Evolutionary conservation across 2,888 invertebrate species (phyloP), one percentile per base, ranked within the genome.

Genomic region (Zeuzera pyrina): DNA sequence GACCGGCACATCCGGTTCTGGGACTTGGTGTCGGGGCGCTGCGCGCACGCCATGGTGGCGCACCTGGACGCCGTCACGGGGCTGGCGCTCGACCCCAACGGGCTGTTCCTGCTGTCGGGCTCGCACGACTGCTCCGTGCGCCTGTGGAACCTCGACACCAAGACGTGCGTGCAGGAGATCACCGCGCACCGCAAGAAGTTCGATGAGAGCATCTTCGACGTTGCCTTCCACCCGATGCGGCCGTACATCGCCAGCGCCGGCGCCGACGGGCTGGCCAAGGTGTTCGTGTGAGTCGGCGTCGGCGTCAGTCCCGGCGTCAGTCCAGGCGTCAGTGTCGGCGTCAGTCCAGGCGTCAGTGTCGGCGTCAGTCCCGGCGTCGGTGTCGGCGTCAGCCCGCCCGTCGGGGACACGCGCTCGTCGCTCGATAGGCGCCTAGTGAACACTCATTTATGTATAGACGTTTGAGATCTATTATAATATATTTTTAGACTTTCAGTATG

Each of bases 131-230:
- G 97, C 85, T 98, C 98, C 56, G 94, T 99, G 71, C 91, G 98
- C 55, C 88, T 99, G 55, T 99, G 99, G 99, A 97, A 99, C 86
- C 88, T 99, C 67, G 97, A 99, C 86, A 97, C 94, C 84, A 97
- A 97, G 85, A 96, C 97, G 39, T 99, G 99, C 87, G 95, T 99
- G 57, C 99, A 99, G 81, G 99, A 99, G 85, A 98, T 99, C 69
- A 98, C 98, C 33, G 97, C 98, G 52, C 99, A 99, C 85, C 92
- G 98, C 61, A 99, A 98, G 86, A 99, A 99, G 86, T 97, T 97
- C 85, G 98, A 99, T 83, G 98, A 98, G 85, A 95, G 97, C 72
- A 98, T 99, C 85, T 90, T 97, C 67, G 97, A 97, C 76, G 99
- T 99, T 51, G 98, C 98, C 60, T 99, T 99, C 89, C 99, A 99